A percentile compares a stretch with the other conserved stretches of the same genome.
Conservation (phyloP, 2,797 vertebrate genomes). For the Toxotes lorentzi region DNA sequence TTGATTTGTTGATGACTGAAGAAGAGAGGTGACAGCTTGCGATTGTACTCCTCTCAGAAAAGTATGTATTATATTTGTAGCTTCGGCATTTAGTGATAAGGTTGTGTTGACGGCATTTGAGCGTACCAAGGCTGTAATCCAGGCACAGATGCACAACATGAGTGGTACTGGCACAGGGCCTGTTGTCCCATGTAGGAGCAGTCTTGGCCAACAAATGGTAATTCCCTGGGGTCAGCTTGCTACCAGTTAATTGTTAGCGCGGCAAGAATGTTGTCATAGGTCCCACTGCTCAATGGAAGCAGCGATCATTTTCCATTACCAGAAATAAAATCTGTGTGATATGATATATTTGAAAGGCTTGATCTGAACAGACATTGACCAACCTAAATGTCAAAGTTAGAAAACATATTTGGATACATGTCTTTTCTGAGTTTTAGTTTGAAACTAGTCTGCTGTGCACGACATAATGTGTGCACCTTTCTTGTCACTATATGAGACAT, state of each 20-base stretch:
- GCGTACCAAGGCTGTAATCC: constrained; percentile 27
- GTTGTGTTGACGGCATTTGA: constrained; percentile 43
- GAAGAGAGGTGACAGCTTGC: background rate
- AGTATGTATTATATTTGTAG: constrained; percentile 35
- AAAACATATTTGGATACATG: background rate
- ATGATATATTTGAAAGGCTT: constrained; percentile 34
- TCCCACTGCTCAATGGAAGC: constrained; percentile 22
- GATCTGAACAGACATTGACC: background rate
- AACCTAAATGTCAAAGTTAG: constrained; percentile 19
- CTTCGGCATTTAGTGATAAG: constrained; percentile 43
- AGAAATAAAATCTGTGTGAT: constrained; percentile 42
- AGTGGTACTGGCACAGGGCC: constrained; percentile 42
- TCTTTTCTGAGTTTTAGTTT: background rate
- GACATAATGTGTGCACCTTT: background rate
- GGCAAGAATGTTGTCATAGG: constrained; percentile 54
- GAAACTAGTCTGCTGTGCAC: background rate
- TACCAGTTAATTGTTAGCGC: constrained; percentile 58
- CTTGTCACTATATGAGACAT: background rate
- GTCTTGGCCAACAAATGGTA: constrained; percentile 46
- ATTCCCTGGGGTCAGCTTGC: constrained; percentile 44
- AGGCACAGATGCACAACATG: constrained; percentile 40
- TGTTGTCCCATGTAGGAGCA: constrained; percentile 23
- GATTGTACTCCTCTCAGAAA: constrained; percentile 20
- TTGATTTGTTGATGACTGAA: constrained; percentile 7
- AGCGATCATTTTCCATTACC: constrained; percentile 52